Evolutionary conservation across 2,888 invertebrate species (phyloP).

Genomic region (Tachina grossa): DNA sequence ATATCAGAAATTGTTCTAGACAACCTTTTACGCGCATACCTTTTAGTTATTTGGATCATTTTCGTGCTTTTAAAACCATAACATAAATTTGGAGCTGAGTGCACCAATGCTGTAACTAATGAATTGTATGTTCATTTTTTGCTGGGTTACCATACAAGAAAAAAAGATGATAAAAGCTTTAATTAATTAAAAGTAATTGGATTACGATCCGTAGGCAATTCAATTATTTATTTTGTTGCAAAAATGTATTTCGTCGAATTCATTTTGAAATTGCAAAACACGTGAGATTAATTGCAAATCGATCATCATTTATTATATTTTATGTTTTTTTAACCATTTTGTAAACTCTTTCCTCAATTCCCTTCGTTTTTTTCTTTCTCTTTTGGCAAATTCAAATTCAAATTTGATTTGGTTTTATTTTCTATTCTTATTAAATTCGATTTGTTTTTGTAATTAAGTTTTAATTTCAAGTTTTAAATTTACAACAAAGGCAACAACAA

Average conservation of each 20-base stretch:
- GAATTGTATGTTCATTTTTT: too few relatives aligned
- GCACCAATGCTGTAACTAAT: too few relatives aligned
- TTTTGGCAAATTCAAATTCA: slow-evolving; percentile 20
- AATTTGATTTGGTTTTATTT: slow-evolving; percentile 10
- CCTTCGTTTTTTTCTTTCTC: not conserved
- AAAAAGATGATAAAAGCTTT: too few relatives aligned
- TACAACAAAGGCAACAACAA: slow-evolving; percentile 65
- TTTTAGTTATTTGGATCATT: too few relatives aligned
- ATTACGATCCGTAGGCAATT: not conserved
- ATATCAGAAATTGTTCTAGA: too few relatives aligned
- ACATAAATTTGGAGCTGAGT: too few relatives aligned
- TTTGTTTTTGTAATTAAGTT: slow-evolving; percentile 30
- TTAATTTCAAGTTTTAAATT: slow-evolving; percentile 51
- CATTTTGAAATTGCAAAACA: not conserved
- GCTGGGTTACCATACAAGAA: too few relatives aligned
- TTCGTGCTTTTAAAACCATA: too few relatives aligned
- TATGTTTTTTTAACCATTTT: slow-evolving; percentile 32
- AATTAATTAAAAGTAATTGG: not conserved
- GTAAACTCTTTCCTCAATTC: slow-evolving; percentile 21
- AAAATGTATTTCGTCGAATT: too few relatives aligned
- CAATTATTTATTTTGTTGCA: not conserved
- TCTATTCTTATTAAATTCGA: slow-evolving; percentile 20
- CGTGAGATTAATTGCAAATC: not conserved
- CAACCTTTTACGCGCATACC: too few relatives aligned
- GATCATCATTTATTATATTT: not conserved